Evolutionary conservation across 2,797 vertebrate species (phyloP).

Genomic region (Danio kyathit): DNA sequence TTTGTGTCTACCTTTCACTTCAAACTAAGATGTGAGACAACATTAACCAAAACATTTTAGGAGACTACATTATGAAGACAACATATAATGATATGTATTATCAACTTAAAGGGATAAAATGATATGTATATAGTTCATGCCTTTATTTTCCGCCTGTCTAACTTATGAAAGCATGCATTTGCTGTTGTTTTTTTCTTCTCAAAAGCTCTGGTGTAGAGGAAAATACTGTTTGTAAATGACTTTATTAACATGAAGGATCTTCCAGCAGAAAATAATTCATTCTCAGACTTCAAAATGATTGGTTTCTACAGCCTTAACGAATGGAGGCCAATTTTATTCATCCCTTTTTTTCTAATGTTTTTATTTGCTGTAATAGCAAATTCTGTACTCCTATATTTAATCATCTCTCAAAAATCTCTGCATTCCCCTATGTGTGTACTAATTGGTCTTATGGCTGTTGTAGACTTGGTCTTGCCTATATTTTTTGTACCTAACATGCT

Average conservation of each 20-base stretch:
- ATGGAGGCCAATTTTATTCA: slow-evolving; percentile 56
- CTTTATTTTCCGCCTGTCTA: too few species aligned
- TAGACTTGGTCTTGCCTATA: slow-evolving; percentile 63
- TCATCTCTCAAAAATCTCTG: slow-evolving; percentile 55
- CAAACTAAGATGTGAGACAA: background rate
- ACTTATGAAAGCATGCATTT: too few species aligned
- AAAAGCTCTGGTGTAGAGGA: too few species aligned
- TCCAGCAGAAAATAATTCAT: background rate
- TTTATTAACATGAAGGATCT: slow-evolving; percentile 8
- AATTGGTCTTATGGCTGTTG: slow-evolving; percentile 61
- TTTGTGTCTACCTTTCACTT: background rate
- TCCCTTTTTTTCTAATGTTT: slow-evolving; percentile 59
- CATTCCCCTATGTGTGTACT: slow-evolving; percentile 75
- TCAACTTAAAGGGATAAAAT: too few species aligned
- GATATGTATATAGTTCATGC: too few species aligned
- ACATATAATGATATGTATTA: too few species aligned
- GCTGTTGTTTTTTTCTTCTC: too few species aligned
- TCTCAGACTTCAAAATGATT: slow-evolving; percentile 39
- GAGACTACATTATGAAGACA: background rate
- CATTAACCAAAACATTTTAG: too few species aligned
- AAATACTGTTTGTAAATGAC: too few species aligned
- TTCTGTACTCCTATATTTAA: slow-evolving; percentile 60
- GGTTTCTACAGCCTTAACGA: slow-evolving; percentile 49
- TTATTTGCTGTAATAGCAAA: slow-evolving; percentile 63
- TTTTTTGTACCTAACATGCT: slow-evolving; percentile 68